Base-by-base conservation (phyloP, 2,888 invertebrate species). In the Cryptocheilus praepositus region DNA sequence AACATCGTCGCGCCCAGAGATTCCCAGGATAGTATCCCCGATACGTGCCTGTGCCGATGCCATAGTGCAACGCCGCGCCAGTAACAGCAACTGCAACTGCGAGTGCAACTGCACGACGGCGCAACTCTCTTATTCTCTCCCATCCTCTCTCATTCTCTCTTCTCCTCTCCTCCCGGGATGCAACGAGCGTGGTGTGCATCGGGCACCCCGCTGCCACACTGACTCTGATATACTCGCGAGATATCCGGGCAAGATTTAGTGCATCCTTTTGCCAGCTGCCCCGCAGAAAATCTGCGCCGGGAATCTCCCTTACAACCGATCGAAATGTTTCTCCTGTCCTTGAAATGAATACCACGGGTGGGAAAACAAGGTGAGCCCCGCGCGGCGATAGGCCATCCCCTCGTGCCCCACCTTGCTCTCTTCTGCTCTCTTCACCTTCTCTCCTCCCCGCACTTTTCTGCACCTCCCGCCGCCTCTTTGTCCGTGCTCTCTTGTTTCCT, bases 171-270 rank as follows among this genome's bases (percentile, higher is more conserved):
- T 44, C 43, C 45, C 59, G 58, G 49, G 56, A 56, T 58, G 58
- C 54, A 64, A 56, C 51, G 53, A 67, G 63, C 36, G 54, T 54
- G 65, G 64, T 61, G 63, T 75, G 81, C 79, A 71, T 74, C 78
- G 78, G 85, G 83, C 87, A 86, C 85, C 86, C 87, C 85, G 86
- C 86, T 88, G 86, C 86, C 86, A 85, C 82, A 86, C 85, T 85
- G 85, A 85, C 86, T 86, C 85, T 83, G 87, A 87, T 87, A 86
- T 87, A 86, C 86, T 82, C 83, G 79, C 81, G 81, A 87, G 87
- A 87, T 87, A 87, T 83, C 85, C 81, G 81, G 78, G 70, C 79
- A 84, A 86, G 87, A 88, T 88, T 88, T 88, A 88, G 87, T 86
- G 85, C 85, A 85, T 83, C 82, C 83, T 81, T 80, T 79, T 81